Conservation (phyloP, 2,113 vertebrate species). For the Tachysurus vachellii region DNA sequence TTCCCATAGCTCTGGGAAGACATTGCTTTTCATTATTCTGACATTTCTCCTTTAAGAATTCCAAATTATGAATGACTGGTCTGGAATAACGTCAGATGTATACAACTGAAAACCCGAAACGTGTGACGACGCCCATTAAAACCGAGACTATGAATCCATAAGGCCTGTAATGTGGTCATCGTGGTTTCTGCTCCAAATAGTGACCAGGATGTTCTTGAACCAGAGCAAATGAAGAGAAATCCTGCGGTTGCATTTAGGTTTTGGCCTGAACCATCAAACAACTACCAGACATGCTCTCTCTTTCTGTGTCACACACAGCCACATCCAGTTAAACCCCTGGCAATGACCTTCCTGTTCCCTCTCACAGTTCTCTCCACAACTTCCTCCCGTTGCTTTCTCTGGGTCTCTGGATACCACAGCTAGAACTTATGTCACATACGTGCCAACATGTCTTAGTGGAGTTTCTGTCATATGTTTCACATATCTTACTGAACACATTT, state of each 20-base stretch:
- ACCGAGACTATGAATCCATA: background rate
- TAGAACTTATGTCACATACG: background rate
- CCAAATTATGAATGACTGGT: background rate
- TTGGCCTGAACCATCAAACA: constrained; percentile 10
- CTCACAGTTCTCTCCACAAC: background rate
- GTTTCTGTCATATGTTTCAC: background rate
- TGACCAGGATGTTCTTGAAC: background rate
- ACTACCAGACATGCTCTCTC: background rate
- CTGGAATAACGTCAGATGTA: background rate
- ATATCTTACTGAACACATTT: background rate
- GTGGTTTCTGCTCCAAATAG: background rate
- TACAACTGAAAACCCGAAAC: background rate
- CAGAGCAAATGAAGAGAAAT: background rate
- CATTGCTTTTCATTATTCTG: background rate
- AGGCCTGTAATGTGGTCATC: background rate
- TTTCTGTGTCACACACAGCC: background rate
- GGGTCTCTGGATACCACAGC: background rate
- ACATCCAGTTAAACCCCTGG: background rate
- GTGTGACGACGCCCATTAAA: background rate
- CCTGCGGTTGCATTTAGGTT: background rate
- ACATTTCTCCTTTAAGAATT: background rate
- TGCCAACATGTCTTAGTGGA: background rate
- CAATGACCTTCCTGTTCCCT: background rate
- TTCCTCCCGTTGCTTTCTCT: constrained; percentile 1
- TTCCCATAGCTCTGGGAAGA: background rate